phyloP scores from a whole-genome alignment of 2,888 invertebrate species.

The Rhabditoides inermis region DNA sequence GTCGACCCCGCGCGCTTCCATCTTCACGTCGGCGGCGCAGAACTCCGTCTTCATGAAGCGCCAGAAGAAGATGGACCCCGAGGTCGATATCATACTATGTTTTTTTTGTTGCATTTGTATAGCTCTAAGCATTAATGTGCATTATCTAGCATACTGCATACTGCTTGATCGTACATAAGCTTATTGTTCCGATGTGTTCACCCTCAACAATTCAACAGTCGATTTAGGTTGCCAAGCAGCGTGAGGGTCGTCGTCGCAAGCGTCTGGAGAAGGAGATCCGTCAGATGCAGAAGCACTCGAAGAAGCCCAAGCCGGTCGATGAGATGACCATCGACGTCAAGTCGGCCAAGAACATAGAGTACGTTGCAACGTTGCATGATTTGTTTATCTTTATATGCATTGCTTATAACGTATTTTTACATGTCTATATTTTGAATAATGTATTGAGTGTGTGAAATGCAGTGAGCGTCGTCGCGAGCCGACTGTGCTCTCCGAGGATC shows the following conservation, averaged over 20 bases:
- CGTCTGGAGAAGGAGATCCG: constrained; percentile 74
- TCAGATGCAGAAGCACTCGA: constrained; percentile 69
- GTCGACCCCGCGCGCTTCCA: constrained; percentile 1
- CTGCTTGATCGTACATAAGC: no score
- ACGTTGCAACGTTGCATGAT: constrained; percentile 4
- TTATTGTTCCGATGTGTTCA: background rate
- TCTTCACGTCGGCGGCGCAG: constrained; percentile 13
- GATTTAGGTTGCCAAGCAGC: constrained; percentile 63
- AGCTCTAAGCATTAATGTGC: no score
- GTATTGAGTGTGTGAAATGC: constrained; percentile 11
- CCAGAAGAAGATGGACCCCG: constrained; percentile 49
- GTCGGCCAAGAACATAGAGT: constrained; percentile 43
- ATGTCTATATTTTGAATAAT: background rate
- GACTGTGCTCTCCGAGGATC: constrained; percentile 56
- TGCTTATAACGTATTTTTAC: background rate
- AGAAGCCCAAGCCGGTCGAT: constrained; percentile 78
- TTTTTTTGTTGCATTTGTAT: no score
- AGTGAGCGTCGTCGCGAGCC: constrained; percentile 49
- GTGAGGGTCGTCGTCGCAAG: constrained; percentile 73
- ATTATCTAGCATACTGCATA: no score
- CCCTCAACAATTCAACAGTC: background rate
- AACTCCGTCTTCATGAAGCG: constrained; percentile 44
- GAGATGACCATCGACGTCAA: constrained; percentile 64
- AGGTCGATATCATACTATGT: no score
- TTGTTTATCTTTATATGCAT: background rate